Evolutionary conservation across 2,113 vertebrate species (phyloP), one percentile per base, ranked within the genome.

Genomic region (Brachionichthys hirsutus): DNA sequence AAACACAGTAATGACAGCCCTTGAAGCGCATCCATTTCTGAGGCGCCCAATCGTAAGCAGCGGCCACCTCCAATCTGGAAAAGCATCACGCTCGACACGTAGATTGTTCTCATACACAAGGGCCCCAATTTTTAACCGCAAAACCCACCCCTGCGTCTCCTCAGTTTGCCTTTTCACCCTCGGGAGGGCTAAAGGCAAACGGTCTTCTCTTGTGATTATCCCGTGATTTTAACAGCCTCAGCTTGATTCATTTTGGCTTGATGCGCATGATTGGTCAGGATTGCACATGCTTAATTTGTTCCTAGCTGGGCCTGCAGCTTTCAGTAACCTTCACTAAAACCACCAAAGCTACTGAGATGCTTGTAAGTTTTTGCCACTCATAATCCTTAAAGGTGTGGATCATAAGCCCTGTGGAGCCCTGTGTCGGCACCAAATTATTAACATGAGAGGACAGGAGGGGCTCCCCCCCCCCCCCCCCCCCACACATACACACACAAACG

Each of bases 221-320:
- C 81, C 64, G 70, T 85, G 85, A 84, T 79, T 82, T 83, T 75
- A 81, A 76, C 81, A 80, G 77, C 68, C 77, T 82, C 74, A 83
- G 78, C 79, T 81, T 67, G 73, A 70, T 70, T 60, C 64, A 73
- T 82, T 84, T 82, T 86, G 87, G 77, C 84, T 80, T 85, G 85
- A 89, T 55, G 42, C 82, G 75, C 77, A 75, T 80, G 82, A 89
- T 83, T 77, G 70, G 76, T 73, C 54, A 13, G 73, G 45, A 38
- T 24, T 41, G 42, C 73, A 65, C 70, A 71, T 73, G 78, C 67
- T 59, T 59, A 55, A 12, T 66, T 83, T 81, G 67, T 78, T 78
- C 74, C 74, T 46, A 43, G 50, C 40, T 59, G 76, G 65, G 73
- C 78, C 80, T 46, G 34, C 10, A 24, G 57, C 20, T 0, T 54